Conservation (phyloP, 1,140 invertebrate species). For the Leucophenga varia region DNA sequence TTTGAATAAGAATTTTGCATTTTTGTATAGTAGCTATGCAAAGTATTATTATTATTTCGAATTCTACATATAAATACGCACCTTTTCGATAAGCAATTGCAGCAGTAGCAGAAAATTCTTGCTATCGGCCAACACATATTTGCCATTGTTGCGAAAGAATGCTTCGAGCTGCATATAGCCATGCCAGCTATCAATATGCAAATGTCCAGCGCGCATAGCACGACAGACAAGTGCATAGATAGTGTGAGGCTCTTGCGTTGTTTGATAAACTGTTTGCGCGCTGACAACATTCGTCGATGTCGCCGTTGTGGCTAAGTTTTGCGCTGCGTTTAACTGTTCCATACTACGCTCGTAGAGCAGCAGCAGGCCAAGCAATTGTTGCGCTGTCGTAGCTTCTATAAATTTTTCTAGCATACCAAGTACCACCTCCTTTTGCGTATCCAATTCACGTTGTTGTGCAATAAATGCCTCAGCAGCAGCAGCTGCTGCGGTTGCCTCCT, state of each 20-base stretch:
- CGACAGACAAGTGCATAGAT: conserved; percentile 34
- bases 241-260: conserved; percentile 36
- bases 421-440: conserved; percentile 53
- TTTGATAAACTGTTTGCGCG: conserved; percentile 14
- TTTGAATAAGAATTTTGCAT: conserved; percentile 15
- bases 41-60: conserved; percentile 8
- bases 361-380: conserved; percentile 44
- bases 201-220: conserved; percentile 22
- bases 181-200: conserved; percentile 22
- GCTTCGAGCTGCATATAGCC: conserved; percentile 39
- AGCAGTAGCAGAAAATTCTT: conserved; percentile 47
- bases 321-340: conserved; percentile 19
- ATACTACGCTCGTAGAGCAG: conserved; percentile 44
- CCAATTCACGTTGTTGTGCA: conserved; percentile 40
- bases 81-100: conserved; percentile 43
- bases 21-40: conserved; percentile 7
- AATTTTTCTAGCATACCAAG: conserved; percentile 55
- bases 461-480: conserved; percentile 30
- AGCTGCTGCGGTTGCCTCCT: too few relatives aligned
- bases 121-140: conserved; percentile 48
- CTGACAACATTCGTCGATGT: background rate
- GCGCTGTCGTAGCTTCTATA: conserved; percentile 36
- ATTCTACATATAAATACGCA: too few relatives aligned
- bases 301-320: background rate
- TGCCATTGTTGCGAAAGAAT: conserved; percentile 47